Evolutionary conservation across 2,113 vertebrate genomes (phyloP).

Genomic region (Dicaeum eximium): DNA sequence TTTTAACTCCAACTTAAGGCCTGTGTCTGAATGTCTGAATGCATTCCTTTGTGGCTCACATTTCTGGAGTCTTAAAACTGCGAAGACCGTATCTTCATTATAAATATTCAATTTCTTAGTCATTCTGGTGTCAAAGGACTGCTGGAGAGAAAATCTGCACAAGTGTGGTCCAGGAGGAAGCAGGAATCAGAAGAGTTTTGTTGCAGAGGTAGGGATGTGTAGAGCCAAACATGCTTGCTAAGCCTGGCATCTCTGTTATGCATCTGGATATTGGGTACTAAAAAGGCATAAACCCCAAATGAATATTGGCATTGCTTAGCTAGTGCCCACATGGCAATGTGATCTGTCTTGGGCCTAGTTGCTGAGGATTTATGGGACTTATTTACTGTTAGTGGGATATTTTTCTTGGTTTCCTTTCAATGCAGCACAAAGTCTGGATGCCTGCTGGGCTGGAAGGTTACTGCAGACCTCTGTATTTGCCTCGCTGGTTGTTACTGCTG

Average conservation of each 20-base stretch:
- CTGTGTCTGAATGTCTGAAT: conserved; percentile 42
- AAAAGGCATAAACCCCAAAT: background rate
- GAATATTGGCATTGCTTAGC: background rate
- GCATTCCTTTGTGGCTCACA: conserved; percentile 49
- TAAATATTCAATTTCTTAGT: conserved; percentile 14
- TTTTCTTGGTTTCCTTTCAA: background rate
- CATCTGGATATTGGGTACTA: background rate
- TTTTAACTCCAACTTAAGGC: conserved; percentile 57
- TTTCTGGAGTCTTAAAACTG: conserved; percentile 2
- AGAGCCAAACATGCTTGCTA: background rate
- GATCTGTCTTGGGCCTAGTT: background rate
- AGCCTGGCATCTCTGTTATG: background rate
- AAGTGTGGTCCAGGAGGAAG: background rate
- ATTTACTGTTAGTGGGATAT: background rate
- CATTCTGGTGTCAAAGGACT: background rate
- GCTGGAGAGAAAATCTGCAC: background rate
- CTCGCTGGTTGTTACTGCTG: background rate
- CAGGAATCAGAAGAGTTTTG: background rate
- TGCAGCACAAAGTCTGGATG: background rate
- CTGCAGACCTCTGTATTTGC: background rate
- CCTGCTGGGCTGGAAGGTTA: background rate
- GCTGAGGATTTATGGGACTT: background rate
- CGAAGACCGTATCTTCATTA: background rate
- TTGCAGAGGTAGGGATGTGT: background rate
- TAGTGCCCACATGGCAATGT: background rate